Base-by-base conservation (phyloP, 2,113 vertebrate species). In the Trematomus loennbergii region DNA sequence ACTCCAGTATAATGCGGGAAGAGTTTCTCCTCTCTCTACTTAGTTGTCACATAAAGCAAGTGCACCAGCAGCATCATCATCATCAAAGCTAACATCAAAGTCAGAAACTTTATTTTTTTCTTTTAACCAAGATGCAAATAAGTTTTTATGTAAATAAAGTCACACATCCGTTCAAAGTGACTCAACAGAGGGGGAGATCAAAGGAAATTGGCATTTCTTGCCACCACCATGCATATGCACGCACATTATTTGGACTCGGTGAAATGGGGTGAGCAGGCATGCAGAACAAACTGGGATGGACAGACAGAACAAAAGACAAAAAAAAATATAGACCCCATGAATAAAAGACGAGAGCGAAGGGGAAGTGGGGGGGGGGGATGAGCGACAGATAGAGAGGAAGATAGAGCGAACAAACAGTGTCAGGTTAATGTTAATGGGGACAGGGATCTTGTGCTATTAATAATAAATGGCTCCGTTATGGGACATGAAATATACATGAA, bases 401-500 rank as follows among this genome's bases (percentile, higher is more conserved):
- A 72, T 3, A 61, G n/a, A 60, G 60, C 83, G 85, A 84, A 72
- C 83, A 87, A 89, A 89, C 82, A 77, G 78, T 82, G 81, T 90
- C 75, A 73, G 86, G 79, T 86, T 87, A 77, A 86, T 88, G 79
- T 84, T 86, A 91, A 90, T 87, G 78, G 82, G 81, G 79, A 78
- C 74, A 65, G 57, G 66, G 83, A 91, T 88, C 84, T 62, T 84
- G 78, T 83, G 74, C 50, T 66, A 87, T 88, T 87, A 89, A 92
- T 89, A 85, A 91, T 91, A 70, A 69, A 92, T 91, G 87, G 7
- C 53, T 75, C 82, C 82, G 82, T 88, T 91, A 85, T 83, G 83
- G 70, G 68, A 83, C 84, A 88, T 91, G 78, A 91, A 93, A 89
- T 87, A 92, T 84, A 91, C 79, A 92, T 92, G 88, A 92, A 88